Evolutionary conservation across 2,113 vertebrate genomes (phyloP).

Genomic region (Xiphophorus maculatus): DNA sequence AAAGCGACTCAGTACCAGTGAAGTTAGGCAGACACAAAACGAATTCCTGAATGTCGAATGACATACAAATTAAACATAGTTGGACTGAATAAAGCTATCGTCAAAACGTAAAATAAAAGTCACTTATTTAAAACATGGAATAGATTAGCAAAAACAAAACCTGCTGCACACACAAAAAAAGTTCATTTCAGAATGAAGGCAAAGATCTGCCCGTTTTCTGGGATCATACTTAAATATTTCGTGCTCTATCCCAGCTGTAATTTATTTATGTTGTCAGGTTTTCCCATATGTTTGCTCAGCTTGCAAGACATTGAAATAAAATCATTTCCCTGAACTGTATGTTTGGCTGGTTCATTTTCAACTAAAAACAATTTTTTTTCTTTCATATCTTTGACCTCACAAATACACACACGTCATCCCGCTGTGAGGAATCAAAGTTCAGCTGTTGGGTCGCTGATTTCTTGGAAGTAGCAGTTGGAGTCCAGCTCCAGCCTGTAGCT

Average conservation of each 20-base stretch:
- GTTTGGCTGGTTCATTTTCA: conserved; percentile 30
- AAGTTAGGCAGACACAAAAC: background rate
- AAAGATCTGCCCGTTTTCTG: background rate
- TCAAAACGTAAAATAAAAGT: background rate
- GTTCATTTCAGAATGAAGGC: background rate
- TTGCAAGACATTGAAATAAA: conserved; percentile 12
- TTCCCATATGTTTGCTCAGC: conserved; percentile 22
- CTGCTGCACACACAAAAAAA: background rate
- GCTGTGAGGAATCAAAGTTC: conserved; percentile 58
- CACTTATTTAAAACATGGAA: background rate
- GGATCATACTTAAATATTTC: background rate
- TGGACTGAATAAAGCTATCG: background rate
- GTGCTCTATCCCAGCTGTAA: background rate
- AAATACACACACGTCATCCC: conserved; percentile 35
- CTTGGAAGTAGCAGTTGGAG: conserved; percentile 61
- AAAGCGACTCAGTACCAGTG: background rate
- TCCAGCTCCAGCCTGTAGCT: conserved; percentile 34
- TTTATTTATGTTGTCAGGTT: background rate
- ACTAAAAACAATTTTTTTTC: conserved; percentile 23
- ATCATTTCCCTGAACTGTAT: conserved; percentile 34
- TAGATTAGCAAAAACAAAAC: background rate
- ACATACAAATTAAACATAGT: background rate
- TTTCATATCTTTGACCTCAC: conserved; percentile 42
- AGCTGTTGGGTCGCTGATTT: conserved; percentile 70
- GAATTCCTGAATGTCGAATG: background rate